Evolutionary conservation across 2,113 vertebrate species (phyloP), one percentile per base, ranked within the genome.

Genomic region (Phylloscopus trochiloides): DNA sequence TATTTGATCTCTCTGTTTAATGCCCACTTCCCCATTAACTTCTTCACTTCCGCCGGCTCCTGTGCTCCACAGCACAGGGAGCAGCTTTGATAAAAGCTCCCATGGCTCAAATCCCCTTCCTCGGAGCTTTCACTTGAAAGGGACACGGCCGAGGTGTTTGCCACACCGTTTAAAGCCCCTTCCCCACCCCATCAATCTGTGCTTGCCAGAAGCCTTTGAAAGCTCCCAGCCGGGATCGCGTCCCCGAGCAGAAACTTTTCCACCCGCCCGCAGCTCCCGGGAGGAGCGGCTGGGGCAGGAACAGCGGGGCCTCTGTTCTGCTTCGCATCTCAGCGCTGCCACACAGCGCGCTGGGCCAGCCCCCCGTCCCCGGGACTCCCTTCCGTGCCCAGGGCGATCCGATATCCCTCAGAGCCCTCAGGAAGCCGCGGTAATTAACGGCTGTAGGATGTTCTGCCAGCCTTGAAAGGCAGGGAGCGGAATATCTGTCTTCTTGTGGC

Each of bases 1-100:
- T 62, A 96, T 97, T 97, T 97, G 96, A 97, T 97, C 94, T 97
- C 92, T 81, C 92, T 92, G 90, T 95, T 90, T 94, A 94, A 94
- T 97, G 88, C 95, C 77, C 90, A 25, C 86, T 96, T 86, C 90
- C 91, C 93, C 90, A 95, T 94, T 95, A 95, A 94, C 83, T 92
- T 89, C 88, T 78, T 73, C 36, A 78, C 95, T 95, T 96, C 95
- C 57, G 6, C 45, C 29, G 91, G 90, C 95, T 95, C 90, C 95
- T 31, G 76, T 58, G 77, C 88, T 86, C 61, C 24, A 4, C 86
- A 48, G 83, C 83, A 88, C n/a, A 70, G 81, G 90, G 94, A 93
- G 34, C 40, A 54, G 86, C 90, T 94, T 58, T 88, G 92, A 92
- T 91, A 79, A 86, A 92, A 95, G 73, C 75, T 26, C 38, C 86